Base-by-base conservation (phyloP, 2,888 invertebrate species). In the Molorchus minor region DNA sequence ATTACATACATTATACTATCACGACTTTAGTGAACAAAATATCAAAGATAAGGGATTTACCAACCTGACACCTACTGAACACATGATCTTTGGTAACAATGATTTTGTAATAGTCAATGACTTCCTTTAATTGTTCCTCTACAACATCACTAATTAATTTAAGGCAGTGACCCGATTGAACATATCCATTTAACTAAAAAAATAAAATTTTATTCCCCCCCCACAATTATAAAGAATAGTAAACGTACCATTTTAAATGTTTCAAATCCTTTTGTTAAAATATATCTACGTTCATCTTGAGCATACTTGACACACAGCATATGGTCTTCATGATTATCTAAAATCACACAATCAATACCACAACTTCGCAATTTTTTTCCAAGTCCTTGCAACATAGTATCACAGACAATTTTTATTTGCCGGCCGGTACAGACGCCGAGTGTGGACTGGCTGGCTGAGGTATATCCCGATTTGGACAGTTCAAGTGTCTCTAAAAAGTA, bases 61-160 rank as follows among this genome's bases (percentile, higher is more conserved):
- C 83, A 78, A 88, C 87, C 79, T 88, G 85, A 79, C 94, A 94
- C 68, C 90, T 83, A 71, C 85, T 88, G 71, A 91, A 88, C 61
- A 92, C 84, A 78, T 92, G 85, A 61, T 82, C 83, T 74, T 85
- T 83, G 21, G 82, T 84, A 44, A 92, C 82, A 38, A 77, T 75
- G 56, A 93, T 82, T 74, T 88, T 87, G 75, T 88, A 92, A 75
- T 85, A 83, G 46, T 80, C 80, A 29, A 93, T 77, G 46, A 92
- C 86, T 77, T 88, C 87, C 56, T 83, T 79, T 21, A 91, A 77
- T 75, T 93, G 92, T 45, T 88, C 86, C 54, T 85, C 83, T 7
- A 84, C 72, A 56, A 81, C 79, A 25, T 84, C 83, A 52, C 83
- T 80, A 8, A 80, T 75, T 38, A 92, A 84, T 77, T 84, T 83